These are phyloP conservation scores for Labeo rohita DNA, from an alignment of 2,113 vertebrate genomes.

Conservation along the genomic window DNA sequence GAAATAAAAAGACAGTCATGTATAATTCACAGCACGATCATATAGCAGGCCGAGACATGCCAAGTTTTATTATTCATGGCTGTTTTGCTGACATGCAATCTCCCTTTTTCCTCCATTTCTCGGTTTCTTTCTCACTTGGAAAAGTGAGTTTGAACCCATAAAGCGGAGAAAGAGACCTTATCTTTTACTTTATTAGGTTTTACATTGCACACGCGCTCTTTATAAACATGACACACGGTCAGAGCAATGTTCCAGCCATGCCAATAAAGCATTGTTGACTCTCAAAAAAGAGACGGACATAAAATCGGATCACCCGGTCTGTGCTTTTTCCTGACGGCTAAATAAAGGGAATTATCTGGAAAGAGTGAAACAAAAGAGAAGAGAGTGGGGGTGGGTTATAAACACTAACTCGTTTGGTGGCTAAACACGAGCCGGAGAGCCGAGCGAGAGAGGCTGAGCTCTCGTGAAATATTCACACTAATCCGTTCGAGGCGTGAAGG, in stretches of 20 bases:
- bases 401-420: slow-evolving; percentile 69
- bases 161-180: neutral
- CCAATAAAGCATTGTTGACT: slow-evolving; percentile 15
- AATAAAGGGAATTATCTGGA: slow-evolving; percentile 74
- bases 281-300: neutral
- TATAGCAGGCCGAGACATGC: slow-evolving; percentile 30
- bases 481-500: slow-evolving; percentile 62
- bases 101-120: neutral
- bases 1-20: slow-evolving; percentile 33
- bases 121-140: neutral
- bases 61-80: slow-evolving; percentile 42
- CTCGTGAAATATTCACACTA: slow-evolving; percentile 74
- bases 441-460: slow-evolving; percentile 65
- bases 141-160: slow-evolving; percentile 3
- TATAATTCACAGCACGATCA: slow-evolving; percentile 36
- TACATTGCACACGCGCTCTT: neutral
- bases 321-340: slow-evolving; percentile 56
- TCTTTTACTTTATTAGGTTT: neutral
- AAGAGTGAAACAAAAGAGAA: slow-evolving; percentile 68
- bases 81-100: neutral
- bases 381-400: slow-evolving; percentile 65
- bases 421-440: slow-evolving; percentile 62
- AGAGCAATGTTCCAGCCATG: neutral
- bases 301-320: slow-evolving; percentile 42
- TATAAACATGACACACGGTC: slow-evolving; percentile 3